These are phyloP conservation scores for Heteropelma amictum DNA, from an alignment of 2,888 invertebrate genomes.

Conservation along the genomic window DNA sequence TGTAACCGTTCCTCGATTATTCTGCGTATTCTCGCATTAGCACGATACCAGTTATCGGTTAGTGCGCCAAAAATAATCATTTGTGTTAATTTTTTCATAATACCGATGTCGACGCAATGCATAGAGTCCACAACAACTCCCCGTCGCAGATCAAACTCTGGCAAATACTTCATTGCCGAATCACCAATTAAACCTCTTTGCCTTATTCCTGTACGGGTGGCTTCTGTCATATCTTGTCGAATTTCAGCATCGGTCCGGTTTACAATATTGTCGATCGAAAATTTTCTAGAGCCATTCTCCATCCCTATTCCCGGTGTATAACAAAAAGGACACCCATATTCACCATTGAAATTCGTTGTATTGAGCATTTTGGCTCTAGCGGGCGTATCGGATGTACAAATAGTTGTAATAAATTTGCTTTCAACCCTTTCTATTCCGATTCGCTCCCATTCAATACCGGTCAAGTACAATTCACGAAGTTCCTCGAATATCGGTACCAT, in stretches of 20 bases:
- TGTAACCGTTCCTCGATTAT: background rate
- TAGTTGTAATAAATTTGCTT: slow-evolving; percentile 1
- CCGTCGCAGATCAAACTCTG: slow-evolving; percentile 1
- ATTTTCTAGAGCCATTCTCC: slow-evolving; percentile 8
- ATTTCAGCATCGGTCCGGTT: slow-evolving; percentile 1
- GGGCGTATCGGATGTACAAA: slow-evolving; percentile 10
- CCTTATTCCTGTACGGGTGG: background rate
- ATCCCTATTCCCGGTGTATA: slow-evolving; percentile 2
- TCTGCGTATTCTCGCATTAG: slow-evolving; percentile 6
- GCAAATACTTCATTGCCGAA: background rate
- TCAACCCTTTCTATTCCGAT: background rate
- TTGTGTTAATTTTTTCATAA: slow-evolving; percentile 8
- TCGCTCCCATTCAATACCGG: slow-evolving; percentile 15
- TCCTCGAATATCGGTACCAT: slow-evolving; percentile 11
- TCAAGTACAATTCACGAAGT: slow-evolving; percentile 1
- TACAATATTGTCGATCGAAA: slow-evolving; percentile 2
- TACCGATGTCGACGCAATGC: slow-evolving; percentile 11
- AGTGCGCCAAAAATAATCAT: background rate
- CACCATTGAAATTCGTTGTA: background rate
- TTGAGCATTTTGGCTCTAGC: slow-evolving; percentile 1
- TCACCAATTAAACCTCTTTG: slow-evolving; percentile 1
- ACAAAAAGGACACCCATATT: slow-evolving; percentile 6
- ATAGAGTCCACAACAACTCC: slow-evolving; percentile 27
- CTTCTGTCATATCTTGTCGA: slow-evolving; percentile 5
- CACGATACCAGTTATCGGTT: background rate